Conservation (phyloP, 2,888 invertebrate genomes). For the Camponotus fellah region DNA sequence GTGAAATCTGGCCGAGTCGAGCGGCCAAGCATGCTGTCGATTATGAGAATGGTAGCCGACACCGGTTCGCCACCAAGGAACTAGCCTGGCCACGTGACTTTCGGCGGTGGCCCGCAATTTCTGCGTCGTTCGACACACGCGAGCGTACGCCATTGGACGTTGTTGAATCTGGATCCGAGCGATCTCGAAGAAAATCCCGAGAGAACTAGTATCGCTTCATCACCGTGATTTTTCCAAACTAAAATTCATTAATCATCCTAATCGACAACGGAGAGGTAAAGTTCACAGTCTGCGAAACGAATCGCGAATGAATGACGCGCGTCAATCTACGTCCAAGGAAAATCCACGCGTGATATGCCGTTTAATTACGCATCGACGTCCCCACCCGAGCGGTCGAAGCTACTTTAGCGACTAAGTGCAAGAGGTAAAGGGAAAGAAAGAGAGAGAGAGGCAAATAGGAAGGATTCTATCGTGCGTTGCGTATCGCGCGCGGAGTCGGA, state of each 20-base stretch:
- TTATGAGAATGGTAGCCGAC: conserved; percentile 65
- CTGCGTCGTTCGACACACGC: conserved; percentile 37
- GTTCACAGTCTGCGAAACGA: not conserved
- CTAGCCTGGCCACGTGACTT: conserved; percentile 67
- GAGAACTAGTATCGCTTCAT: not conserved
- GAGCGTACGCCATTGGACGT: conserved; percentile 11
- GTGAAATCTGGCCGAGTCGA: conserved; percentile 70
- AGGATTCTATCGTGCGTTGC: not conserved
- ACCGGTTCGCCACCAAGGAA: conserved; percentile 45
- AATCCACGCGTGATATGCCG: conserved; percentile 4
- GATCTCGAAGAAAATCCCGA: not conserved
- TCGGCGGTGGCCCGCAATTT: conserved; percentile 40
- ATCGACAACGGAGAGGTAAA: not conserved
- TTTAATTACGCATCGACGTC: conserved; percentile 27
- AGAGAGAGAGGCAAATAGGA: conserved; percentile 8
- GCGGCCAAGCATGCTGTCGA: conserved; percentile 45
- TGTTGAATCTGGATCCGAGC: not conserved
- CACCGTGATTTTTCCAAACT: not conserved
- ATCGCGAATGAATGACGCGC: conserved; percentile 25
- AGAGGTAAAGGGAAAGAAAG: not conserved
- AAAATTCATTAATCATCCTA: conserved; percentile 9
- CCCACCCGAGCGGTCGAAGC: not conserved
- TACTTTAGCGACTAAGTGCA: not conserved
- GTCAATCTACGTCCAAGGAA: conserved; percentile 17
- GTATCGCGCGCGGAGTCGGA: conserved; percentile 49